phyloP scores from a whole-genome alignment of 2,113 vertebrate genomes.

The Onychostoma macrolepis region DNA sequence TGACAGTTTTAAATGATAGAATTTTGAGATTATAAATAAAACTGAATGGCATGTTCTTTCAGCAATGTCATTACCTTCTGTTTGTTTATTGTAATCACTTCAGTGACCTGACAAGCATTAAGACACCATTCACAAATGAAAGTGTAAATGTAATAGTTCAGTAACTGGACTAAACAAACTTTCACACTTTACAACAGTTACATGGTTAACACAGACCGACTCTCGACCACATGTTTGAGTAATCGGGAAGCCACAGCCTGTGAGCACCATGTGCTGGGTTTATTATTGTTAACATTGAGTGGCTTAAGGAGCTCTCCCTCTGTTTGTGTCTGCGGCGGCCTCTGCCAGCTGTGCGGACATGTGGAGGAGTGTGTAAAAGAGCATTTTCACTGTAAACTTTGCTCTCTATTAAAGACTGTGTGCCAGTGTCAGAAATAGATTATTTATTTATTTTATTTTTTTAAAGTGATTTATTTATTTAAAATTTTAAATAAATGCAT shows the following conservation, averaged over 20 bases:
- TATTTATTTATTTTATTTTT: background rate
- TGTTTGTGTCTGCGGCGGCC: slow-evolving; percentile 47
- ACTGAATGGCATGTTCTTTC: background rate
- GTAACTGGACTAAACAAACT: slow-evolving; percentile 30
- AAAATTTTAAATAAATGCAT: no score
- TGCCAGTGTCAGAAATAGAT: background rate
- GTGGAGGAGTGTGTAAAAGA: slow-evolving; percentile 5
- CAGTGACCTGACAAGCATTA: background rate
- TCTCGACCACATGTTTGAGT: slow-evolving; percentile 23
- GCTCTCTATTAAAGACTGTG: background rate
- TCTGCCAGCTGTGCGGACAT: slow-evolving; percentile 33
- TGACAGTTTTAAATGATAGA: background rate
- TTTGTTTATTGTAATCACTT: slow-evolving; percentile 5
- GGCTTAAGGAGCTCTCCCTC: slow-evolving; percentile 39
- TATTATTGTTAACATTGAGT: slow-evolving; percentile 55
- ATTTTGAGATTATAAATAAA: background rate
- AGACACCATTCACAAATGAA: background rate
- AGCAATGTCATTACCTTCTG: background rate
- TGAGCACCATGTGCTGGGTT: slow-evolving; percentile 42
- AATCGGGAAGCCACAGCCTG: slow-evolving; percentile 38
- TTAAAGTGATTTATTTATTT: background rate
- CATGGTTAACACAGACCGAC: slow-evolving; percentile 23
- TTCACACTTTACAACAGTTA: slow-evolving; percentile 39
- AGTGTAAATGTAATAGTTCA: slow-evolving; percentile 10
- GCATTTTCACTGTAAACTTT: slow-evolving; percentile 15